These are phyloP conservation scores for Fopius arisanus DNA, from an alignment of 1,140 invertebrate genomes.

Conservation along the genomic window DNA sequence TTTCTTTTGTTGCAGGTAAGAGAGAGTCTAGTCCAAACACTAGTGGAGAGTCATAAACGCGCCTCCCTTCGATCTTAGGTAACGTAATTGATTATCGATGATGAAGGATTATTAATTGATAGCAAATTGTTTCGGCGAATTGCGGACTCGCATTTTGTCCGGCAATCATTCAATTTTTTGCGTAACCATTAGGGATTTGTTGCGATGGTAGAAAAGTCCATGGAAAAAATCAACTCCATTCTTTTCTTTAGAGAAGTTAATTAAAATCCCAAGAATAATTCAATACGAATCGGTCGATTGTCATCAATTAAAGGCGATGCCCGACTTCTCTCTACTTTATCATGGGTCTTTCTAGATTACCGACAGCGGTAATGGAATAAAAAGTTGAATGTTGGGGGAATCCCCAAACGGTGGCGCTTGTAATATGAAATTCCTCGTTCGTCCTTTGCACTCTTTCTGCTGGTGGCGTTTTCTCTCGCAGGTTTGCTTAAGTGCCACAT, in stretches of 20 bases:
- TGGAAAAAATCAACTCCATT: no score
- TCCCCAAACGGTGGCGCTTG: slow-evolving; percentile 47
- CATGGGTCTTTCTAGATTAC: not conserved
- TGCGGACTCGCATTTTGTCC: not conserved
- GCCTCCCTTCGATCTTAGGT: slow-evolving; percentile 9
- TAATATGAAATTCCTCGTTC: not conserved
- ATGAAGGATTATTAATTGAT: not conserved
- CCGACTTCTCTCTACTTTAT: not conserved
- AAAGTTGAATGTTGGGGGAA: slow-evolving; percentile 35
- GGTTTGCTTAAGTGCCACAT: not conserved
- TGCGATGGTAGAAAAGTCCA: not conserved
- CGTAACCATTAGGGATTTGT: not conserved
- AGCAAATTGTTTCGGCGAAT: not conserved
- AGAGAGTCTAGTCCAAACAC: slow-evolving; percentile 16
- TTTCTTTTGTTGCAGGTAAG: slow-evolving; percentile 54
- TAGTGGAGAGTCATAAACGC: slow-evolving; percentile 5
- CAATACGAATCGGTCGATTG: no score
- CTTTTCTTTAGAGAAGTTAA: no score
- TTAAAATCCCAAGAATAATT: no score
- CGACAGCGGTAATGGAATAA: slow-evolving; percentile 16
- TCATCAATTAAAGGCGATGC: no score
- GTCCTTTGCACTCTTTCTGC: not conserved
- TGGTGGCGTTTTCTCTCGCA: not conserved
- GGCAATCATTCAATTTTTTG: not conserved
- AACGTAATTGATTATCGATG: slow-evolving; percentile 18